Base-by-base conservation (phyloP, 2,888 invertebrate genomes). In the Strigamia crassipes region DNA sequence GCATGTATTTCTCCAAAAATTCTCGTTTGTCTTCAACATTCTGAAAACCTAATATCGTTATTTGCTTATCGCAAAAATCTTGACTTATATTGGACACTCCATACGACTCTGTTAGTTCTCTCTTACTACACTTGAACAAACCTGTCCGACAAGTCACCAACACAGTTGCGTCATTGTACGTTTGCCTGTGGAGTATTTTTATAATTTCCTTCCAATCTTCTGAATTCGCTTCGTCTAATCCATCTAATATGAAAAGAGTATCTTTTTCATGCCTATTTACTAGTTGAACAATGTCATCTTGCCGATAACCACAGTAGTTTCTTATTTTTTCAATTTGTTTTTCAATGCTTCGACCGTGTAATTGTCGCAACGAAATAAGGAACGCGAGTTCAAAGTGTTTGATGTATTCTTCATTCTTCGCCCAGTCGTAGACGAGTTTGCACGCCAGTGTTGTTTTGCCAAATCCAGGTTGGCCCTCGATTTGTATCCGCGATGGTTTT, bases 361-460 rank as follows among this genome's bases (percentile, higher is more conserved):
- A 15, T 42, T 42, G 6, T 15, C 42, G 10, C 13, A 42, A 15
- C 12, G 42, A 12, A 3, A 42, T 13, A 13, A 42, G 12, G 10
- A 42, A 42, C 2, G 12, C 42, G 12, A 42, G 42, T 86, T 95
- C 38, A 94, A 93, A 91, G 94, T 93, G 86, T 87, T 34, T 34
- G 4, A 89, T 85, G 86, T 86, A 9, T 86, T 86, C 83, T 86
- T 86, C 81, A 85, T 86, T 51, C 86, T 85, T 2, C 82, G 82
- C 42, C 83, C 42, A 42, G 42, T 42, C 42, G 42, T 13, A 42
- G 2, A 12, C 42, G 2, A 42, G 15, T 42, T 42, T 42, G 12
- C 6, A 8, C 2, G 42, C 82, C 23, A 83, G 83, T 80, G 46
- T 83, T 1, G 81, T 84, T 27, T 23, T 78, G 0, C 18, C 51